Percentiles rank a stretch among this genome's conserved stretches.
Conservation (phyloP, 2,888 invertebrate species). For the Cephus runcator region DNA sequence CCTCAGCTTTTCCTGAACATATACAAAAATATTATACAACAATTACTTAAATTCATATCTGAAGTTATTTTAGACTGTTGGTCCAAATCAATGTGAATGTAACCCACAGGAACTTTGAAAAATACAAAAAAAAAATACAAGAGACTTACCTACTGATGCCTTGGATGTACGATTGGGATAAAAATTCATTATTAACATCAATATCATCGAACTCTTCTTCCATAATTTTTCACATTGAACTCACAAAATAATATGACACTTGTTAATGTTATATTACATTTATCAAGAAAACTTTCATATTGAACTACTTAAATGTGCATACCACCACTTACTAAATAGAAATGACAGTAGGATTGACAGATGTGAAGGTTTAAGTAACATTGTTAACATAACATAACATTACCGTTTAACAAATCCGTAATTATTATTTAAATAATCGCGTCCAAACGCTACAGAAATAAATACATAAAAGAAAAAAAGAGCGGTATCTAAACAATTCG, state of each 20-base stretch:
- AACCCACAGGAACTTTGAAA: neutral
- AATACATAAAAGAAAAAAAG: neutral
- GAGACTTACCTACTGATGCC: slow-evolving; percentile 8
- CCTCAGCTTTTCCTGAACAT: neutral
- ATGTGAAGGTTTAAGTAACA: neutral
- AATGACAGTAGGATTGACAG: neutral
- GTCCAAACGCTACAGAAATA: neutral
- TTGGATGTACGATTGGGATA: slow-evolving; percentile 4
- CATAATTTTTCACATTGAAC: neutral
- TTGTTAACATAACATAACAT: neutral
- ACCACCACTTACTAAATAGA: neutral
- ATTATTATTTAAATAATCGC: neutral
- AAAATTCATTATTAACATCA: neutral
- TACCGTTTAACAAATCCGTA: neutral
- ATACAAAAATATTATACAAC: neutral
- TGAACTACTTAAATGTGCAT: neutral
- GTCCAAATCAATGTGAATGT: neutral
- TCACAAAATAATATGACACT: neutral
- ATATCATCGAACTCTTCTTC: neutral
- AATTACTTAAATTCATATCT: neutral
- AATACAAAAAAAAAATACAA: neutral
- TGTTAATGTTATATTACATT: neutral
- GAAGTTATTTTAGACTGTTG: neutral
- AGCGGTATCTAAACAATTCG: neutral
- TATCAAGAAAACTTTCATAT: neutral